Conservation (phyloP, 2,113 vertebrate species). For the Rafetus swinhoei region DNA sequence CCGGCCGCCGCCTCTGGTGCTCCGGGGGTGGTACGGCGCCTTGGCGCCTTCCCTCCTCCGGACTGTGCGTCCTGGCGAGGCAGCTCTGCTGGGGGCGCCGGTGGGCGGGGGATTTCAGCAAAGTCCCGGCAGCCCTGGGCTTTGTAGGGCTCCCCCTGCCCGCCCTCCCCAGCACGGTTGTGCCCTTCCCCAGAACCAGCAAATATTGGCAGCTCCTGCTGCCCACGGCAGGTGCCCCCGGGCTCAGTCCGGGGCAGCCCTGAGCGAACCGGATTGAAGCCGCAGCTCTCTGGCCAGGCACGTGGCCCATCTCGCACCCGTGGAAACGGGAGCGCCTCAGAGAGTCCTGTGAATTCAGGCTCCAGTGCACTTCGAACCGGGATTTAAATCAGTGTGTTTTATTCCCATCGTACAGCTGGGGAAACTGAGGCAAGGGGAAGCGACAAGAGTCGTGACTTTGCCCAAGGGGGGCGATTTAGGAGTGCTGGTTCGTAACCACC, state of each 20-base stretch:
- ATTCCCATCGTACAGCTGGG: fast-evolving
- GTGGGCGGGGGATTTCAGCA: not conserved
- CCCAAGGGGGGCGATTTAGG: not conserved
- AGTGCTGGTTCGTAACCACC: fast-evolving
- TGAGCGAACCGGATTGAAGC: not conserved
- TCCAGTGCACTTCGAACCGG: not conserved
- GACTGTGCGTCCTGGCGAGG: too few species aligned
- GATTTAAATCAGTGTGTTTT: not conserved
- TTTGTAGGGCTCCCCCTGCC: not conserved
- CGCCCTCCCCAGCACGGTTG: not conserved
- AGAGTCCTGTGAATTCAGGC: not conserved
- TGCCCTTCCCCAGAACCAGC: not conserved
- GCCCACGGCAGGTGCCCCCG: not conserved
- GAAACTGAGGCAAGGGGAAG: not conserved
- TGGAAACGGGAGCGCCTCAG: not conserved
- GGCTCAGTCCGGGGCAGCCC: not conserved
- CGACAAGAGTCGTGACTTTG: not conserved
- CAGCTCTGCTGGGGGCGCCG: too few species aligned
- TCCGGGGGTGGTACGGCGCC: not conserved
- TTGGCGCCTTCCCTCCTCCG: not conserved
- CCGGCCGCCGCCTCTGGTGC: too few species aligned
- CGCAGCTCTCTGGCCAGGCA: not conserved
- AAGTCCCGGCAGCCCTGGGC: not conserved
- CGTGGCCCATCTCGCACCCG: not conserved
- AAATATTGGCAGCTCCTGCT: too few species aligned